Evolutionary conservation across 1,140 invertebrate genomes (phyloP).

Genomic region (Magallana angulata): DNA sequence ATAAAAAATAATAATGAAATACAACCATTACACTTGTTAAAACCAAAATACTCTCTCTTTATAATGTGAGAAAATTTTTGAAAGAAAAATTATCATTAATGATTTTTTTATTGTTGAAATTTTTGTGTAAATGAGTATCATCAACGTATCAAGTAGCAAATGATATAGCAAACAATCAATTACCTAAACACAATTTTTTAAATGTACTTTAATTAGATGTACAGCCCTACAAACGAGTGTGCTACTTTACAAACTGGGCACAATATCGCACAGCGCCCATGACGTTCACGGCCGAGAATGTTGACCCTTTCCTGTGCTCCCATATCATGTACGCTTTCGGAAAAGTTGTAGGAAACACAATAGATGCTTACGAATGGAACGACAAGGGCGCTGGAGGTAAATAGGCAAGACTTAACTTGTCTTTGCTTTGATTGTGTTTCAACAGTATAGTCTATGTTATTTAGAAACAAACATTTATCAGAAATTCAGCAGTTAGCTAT

Average conservation of each 20-base stretch:
- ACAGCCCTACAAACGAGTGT: conserved; percentile 81
- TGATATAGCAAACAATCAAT: background rate
- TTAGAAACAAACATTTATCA: no score
- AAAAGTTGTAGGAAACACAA: conserved; percentile 33
- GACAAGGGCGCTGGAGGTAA: conserved; percentile 20
- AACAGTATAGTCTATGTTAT: no score
- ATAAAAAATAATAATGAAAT: no score
- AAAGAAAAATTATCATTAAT: no score
- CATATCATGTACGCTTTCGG: conserved; percentile 95
- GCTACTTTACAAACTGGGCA: conserved; percentile 96
- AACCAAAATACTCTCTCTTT: no score
- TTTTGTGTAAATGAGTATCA: no score
- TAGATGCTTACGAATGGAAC: conserved; percentile 34
- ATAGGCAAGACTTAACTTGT: background rate
- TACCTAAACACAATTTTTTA: background rate
- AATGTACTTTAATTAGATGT: background rate
- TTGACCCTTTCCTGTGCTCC: conserved; percentile 92
- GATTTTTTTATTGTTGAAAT: no score
- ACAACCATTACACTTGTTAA: no score
- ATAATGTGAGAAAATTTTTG: no score
- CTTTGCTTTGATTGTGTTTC: no score
- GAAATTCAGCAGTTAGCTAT: background rate
- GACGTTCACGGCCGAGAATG: conserved; percentile 91
- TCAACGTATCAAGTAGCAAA: background rate
- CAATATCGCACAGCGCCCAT: conserved; percentile 91